Base-by-base conservation (phyloP, 2,797 vertebrate genomes). In the Pantherophis alleghaniensis region DNA sequence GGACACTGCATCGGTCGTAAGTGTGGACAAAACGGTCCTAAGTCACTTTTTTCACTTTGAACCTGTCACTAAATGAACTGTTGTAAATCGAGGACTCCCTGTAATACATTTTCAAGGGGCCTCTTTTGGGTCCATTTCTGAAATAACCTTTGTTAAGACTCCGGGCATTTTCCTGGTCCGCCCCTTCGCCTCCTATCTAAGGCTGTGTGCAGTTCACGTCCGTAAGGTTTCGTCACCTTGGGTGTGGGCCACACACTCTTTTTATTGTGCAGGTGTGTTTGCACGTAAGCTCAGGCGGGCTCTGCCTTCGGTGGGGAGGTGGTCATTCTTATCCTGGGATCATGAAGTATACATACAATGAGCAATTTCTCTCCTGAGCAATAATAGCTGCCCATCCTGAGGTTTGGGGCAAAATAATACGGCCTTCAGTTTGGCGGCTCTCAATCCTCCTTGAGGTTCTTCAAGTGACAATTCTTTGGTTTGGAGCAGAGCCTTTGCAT, bases 131-230 rank as follows among this genome's bases (percentile, higher is more conserved):
- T 66, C 47, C 42, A 32, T 79, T 11, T 61, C 16, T 11, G 12
- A 47, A 47, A 56, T 61, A 57, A 92, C 87, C 87, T 89, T 89
- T 89, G 87, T 89, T 32, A 63, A 89, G 59, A 92, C 66, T 86
- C 24, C 18, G 22, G 60, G 11, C 11, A 24, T 87, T 90, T 93
- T 57, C 79, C 12, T 28, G 86, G 20, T 60, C 86, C 90, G 7
- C 86, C 92, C 92, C 56, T 87, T 53, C 59, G 26, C 59, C 86
- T 74, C 51, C 18, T 91, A 79, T 93, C 92, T 69, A 53, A 53
- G 55, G 86, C 89, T 42, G 24, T 13, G 89, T 6, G 42, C 60
- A 26, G 26, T 87, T 87, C 53, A 32, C n/a, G 37, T 59, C 57
- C 20, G 1, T 42, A 32, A 26, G 60, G 61, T 51, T 93, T 87